A percentile compares a stretch with the other conserved stretches of the same genome.
These are phyloP conservation scores for Lutraria rhynchaena DNA, from an alignment of 1,140 invertebrate genomes.

Conservation along the genomic window DNA sequence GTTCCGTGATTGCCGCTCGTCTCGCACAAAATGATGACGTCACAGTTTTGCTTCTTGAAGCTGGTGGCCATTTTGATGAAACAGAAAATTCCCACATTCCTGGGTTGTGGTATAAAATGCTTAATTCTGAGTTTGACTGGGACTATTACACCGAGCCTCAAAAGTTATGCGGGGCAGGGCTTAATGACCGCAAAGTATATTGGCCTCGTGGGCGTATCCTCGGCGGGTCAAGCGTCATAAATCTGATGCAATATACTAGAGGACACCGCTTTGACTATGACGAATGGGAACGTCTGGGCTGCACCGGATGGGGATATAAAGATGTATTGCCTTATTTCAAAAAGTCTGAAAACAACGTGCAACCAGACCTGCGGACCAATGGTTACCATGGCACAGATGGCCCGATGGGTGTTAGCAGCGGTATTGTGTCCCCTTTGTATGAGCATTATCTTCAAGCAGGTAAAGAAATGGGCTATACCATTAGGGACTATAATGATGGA, in stretches of 20 bases:
- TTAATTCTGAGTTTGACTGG: slow-evolving; percentile 88
- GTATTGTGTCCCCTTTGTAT: not conserved
- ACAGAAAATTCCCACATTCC: slow-evolving; percentile 86
- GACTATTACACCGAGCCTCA: slow-evolving; percentile 95
- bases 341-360: slow-evolving; percentile 38
- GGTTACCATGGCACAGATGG: slow-evolving; percentile 17
- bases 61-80: slow-evolving; percentile 94
- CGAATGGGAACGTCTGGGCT: slow-evolving; percentile 9
- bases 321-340: slow-evolving; percentile 52
- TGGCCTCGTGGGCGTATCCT: slow-evolving; percentile 68
- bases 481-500: slow-evolving; percentile 67
- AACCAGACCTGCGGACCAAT: not conserved
- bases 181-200: slow-evolving; percentile 88
- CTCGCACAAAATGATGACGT: slow-evolving; percentile 88
- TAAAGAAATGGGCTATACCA: slow-evolving; percentile 77
- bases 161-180: slow-evolving; percentile 83
- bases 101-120: slow-evolving; percentile 15
- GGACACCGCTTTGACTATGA: slow-evolving; percentile 87
- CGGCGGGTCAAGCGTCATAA: slow-evolving; percentile 94
- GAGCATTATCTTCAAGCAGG: slow-evolving; percentile 7
- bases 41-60: slow-evolving; percentile 93
- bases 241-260: slow-evolving; percentile 96
- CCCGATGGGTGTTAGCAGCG: not conserved
- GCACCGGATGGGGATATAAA: slow-evolving; percentile 45
- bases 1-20: slow-evolving; percentile 94